Evolutionary conservation across 2,113 vertebrate genomes (phyloP).

Genomic region (Gallinago undulata): DNA sequence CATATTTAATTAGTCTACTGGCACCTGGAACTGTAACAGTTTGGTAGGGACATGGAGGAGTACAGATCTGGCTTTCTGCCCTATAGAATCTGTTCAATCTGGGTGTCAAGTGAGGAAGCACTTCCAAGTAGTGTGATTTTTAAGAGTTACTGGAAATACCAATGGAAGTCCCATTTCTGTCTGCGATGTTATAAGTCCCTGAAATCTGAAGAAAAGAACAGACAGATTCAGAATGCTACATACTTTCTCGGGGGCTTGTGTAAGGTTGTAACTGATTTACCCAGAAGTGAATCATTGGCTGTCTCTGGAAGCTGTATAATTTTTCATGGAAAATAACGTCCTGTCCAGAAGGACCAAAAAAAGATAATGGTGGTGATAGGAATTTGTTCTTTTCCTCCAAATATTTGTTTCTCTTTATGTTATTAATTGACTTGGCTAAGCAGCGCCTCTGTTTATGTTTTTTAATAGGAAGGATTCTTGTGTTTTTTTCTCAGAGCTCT

Average conservation of each 20-base stretch:
- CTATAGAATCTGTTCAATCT: neutral
- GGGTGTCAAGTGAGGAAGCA: neutral
- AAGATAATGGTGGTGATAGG: neutral
- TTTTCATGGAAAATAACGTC: neutral
- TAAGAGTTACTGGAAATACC: neutral
- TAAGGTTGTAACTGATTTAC: neutral
- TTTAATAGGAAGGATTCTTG: neutral
- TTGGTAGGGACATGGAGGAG: neutral
- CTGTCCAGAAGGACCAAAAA: neutral
- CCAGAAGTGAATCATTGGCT: neutral
- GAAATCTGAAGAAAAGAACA: neutral
- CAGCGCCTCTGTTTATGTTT: neutral
- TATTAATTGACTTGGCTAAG: neutral
- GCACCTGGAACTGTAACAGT: neutral
- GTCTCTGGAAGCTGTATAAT: neutral
- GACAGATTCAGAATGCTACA: neutral
- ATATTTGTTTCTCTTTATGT: neutral
- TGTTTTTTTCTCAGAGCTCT: neutral
- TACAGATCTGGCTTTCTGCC: neutral
- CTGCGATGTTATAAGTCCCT: neutral
- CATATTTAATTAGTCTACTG: neutral
- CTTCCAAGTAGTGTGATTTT: neutral
- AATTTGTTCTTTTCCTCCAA: neutral
- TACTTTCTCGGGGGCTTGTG: neutral
- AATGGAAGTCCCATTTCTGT: neutral